Conservation (phyloP, 2,113 vertebrate genomes). For the Tragelaphus buxtoni region DNA sequence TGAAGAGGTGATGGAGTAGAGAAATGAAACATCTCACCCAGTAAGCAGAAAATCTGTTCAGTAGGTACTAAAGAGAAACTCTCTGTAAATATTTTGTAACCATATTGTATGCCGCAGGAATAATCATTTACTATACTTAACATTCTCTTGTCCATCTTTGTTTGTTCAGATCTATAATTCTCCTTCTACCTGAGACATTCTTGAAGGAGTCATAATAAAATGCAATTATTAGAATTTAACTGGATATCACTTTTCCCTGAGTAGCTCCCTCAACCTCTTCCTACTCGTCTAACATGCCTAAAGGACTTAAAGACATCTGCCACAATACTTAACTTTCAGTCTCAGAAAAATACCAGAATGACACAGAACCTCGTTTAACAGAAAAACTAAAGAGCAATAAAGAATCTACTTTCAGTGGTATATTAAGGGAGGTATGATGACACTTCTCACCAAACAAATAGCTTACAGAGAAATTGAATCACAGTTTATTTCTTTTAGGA, state of each 20-base stretch:
- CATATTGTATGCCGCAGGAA: background rate
- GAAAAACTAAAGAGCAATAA: background rate
- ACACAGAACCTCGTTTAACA: background rate
- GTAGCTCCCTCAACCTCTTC: background rate
- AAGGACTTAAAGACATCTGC: background rate
- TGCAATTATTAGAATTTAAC: background rate
- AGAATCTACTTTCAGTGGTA: background rate
- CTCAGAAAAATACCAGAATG: background rate
- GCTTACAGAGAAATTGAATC: background rate
- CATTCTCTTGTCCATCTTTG: background rate
- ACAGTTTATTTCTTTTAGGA: slow-evolving; percentile 24
- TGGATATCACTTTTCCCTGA: background rate
- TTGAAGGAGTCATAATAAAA: background rate
- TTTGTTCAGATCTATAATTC: background rate
- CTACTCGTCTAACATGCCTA: background rate
- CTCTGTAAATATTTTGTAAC: background rate
- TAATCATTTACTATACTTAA: background rate
- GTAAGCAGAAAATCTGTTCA: background rate
- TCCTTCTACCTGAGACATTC: background rate
- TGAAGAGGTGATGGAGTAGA: background rate
- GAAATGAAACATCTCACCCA: background rate
- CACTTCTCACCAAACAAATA: background rate
- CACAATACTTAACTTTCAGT: background rate
- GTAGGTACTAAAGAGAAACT: background rate
- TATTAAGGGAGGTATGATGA: background rate